phyloP scores from a whole-genome alignment of 2,113 vertebrate species.

The Galeopterus variegatus region DNA sequence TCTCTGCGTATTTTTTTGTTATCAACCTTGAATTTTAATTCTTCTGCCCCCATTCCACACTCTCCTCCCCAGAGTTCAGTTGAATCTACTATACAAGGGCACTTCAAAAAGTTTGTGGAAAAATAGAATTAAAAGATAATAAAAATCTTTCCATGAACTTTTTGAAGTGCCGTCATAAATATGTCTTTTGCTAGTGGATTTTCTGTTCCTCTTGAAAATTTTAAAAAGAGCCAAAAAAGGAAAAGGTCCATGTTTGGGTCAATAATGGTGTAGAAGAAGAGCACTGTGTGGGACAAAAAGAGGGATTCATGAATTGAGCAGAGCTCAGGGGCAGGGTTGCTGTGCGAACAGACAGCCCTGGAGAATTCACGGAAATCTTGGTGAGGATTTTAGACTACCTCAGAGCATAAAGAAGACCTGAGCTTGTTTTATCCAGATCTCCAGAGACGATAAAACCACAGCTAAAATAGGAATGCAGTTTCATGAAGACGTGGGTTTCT shows the following conservation, averaged over 20 bases:
- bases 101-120: too few species aligned
- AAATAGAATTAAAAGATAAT: too few species aligned
- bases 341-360: neutral
- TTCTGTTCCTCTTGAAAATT: neutral
- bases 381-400: neutral
- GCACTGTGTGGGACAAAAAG: accelerated
- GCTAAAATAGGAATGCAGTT: neutral
- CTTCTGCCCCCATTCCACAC: neutral
- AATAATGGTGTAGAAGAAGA: neutral
- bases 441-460: neutral
- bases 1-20: neutral
- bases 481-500: neutral
- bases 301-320: neutral
- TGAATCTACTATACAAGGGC: neutral
- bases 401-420: neutral
- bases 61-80: neutral
- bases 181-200: neutral
- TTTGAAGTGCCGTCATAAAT: too few species aligned
- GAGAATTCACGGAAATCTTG: neutral
- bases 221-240: neutral
- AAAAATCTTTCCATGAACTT: too few species aligned
- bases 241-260: neutral
- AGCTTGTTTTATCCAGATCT: neutral
- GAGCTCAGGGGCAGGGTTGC: neutral
- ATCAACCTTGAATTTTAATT: neutral